Conservation (phyloP, 2,888 invertebrate species). For the Leucoptera coffeella region DNA sequence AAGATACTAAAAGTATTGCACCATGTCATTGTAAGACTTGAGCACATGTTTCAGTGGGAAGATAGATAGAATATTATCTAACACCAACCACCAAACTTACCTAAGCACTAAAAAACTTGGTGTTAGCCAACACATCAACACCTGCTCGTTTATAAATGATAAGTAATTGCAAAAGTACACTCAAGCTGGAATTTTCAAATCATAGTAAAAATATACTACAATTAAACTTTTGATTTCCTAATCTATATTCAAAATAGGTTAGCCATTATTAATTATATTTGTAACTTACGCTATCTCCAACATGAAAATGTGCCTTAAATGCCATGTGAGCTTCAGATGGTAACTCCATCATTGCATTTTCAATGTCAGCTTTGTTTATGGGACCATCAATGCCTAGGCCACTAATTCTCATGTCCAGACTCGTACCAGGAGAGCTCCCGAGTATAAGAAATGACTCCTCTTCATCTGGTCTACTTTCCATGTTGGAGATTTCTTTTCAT, state of each 20-base stretch:
- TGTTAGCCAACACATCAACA: too few relatives aligned
- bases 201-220: slow-evolving; percentile 2
- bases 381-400: slow-evolving; percentile 10
- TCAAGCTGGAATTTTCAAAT: not conserved
- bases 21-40: not conserved
- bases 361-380: slow-evolving; percentile 19
- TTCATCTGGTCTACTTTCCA: too few relatives aligned
- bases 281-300: slow-evolving; percentile 33
- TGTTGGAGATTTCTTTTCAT: slow-evolving; percentile 15
- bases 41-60: too few relatives aligned
- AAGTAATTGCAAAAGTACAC: not conserved
- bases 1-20: not conserved
- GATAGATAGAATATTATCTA: too few relatives aligned
- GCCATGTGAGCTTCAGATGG: slow-evolving; percentile 28
- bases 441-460: slow-evolving; percentile 45
- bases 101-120: too few relatives aligned
- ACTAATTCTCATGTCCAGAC: slow-evolving; percentile 24
- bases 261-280: too few relatives aligned
- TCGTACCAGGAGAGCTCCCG: slow-evolving; percentile 31
- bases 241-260: too few relatives aligned
- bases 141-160: too few relatives aligned
- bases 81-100: too few relatives aligned
- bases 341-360: slow-evolving; percentile 34
- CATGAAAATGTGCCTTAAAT: slow-evolving; percentile 32
- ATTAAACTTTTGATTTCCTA: slow-evolving; percentile 1